Evolutionary conservation across 2,888 invertebrate species (phyloP).

Genomic region (Dolichopus griseipennis): DNA sequence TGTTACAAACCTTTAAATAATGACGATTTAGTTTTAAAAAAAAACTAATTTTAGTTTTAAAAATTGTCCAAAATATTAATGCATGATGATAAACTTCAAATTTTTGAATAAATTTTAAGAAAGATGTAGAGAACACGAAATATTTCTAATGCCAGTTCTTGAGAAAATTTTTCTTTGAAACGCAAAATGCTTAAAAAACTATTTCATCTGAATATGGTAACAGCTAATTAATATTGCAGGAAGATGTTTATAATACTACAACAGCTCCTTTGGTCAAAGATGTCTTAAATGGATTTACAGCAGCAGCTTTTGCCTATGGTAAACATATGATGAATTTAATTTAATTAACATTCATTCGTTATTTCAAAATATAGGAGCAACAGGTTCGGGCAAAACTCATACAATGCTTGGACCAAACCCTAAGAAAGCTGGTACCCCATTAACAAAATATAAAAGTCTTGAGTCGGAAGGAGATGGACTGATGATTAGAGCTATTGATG

Average conservation of each 20-base stretch:
- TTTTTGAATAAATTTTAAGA: too few relatives aligned
- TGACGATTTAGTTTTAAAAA: too few relatives aligned
- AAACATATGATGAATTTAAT: not conserved
- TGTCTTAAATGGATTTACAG: conserved; percentile 82
- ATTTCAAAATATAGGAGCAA: conserved; percentile 26
- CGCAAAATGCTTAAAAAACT: too few relatives aligned
- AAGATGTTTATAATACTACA: conserved; percentile 78
- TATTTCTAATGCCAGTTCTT: too few relatives aligned
- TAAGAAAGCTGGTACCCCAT: conserved; percentile 32
- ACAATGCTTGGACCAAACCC: conserved; percentile 43
- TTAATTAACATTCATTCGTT: not conserved
- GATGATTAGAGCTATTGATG: conserved; percentile 44
- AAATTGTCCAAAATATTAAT: too few relatives aligned
- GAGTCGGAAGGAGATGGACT: conserved; percentile 35
- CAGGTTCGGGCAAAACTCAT: conserved; percentile 43
- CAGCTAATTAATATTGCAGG: too few relatives aligned
- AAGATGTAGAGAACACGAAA: too few relatives aligned
- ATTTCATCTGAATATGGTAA: too few relatives aligned
- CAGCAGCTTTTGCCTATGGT: conserved; percentile 86
- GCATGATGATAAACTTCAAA: too few relatives aligned
- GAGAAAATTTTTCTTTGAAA: too few relatives aligned
- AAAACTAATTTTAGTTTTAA: too few relatives aligned
- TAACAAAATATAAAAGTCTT: conserved; percentile 20
- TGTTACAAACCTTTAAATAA: too few relatives aligned
- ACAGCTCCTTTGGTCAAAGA: conserved; percentile 78